These are phyloP conservation scores for Rotaria macrura DNA, from an alignment of 2,888 invertebrate genomes.

Conservation along the genomic window DNA sequence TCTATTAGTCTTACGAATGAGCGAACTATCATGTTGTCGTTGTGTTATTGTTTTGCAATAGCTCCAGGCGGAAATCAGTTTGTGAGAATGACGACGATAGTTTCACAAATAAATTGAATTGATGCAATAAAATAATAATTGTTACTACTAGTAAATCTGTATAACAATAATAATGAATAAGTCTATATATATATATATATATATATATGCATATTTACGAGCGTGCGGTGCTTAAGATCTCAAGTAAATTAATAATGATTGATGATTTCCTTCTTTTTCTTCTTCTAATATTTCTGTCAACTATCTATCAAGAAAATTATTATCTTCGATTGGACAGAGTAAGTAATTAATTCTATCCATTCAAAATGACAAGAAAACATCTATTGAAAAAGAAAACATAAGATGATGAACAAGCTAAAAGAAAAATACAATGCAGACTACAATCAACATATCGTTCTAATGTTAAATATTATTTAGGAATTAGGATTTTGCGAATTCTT, in stretches of 20 bases:
- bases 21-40: background rate
- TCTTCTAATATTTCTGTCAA: background rate
- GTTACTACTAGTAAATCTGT: background rate
- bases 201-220: background rate
- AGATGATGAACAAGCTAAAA: background rate
- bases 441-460: background rate
- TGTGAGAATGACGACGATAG: background rate
- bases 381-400: no score
- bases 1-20: background rate
- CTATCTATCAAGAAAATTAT: background rate
- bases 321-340: background rate
- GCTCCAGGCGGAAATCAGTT: background rate
- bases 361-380: background rate
- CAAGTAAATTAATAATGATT: slow-evolving; percentile 4
- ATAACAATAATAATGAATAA: background rate
- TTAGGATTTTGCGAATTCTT: background rate
- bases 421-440: background rate
- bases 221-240: background rate
- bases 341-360: background rate
- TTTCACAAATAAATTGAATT: background rate
- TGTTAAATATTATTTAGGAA: background rate
- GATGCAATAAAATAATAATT: background rate
- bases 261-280: background rate
- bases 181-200: background rate
- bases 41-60: background rate